phyloP scores from a whole-genome alignment of 2,113 vertebrate species.

The Corythaeola cristata region DNA sequence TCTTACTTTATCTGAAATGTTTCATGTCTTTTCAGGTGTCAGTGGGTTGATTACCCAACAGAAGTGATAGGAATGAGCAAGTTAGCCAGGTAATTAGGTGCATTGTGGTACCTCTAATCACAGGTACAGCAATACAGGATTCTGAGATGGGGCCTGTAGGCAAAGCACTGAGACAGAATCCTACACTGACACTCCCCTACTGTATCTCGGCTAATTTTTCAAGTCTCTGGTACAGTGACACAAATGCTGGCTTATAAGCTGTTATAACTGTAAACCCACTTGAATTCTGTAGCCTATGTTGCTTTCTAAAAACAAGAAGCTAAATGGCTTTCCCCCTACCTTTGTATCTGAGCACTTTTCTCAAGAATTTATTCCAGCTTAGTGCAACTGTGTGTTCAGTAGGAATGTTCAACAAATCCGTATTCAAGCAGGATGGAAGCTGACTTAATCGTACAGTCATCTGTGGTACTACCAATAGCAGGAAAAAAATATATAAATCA shows the following conservation, averaged over 20 bases:
- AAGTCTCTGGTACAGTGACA: constrained; percentile 23
- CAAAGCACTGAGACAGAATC: background rate
- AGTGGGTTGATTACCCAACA: constrained; percentile 62
- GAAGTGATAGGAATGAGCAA: constrained; percentile 66
- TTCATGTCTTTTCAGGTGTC: constrained; percentile 61
- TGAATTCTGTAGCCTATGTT: background rate
- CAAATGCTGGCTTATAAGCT: background rate
- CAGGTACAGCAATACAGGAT: constrained; percentile 24
- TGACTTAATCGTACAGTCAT: background rate
- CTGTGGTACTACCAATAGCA: background rate
- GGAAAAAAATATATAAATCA: background rate
- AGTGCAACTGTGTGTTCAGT: background rate
- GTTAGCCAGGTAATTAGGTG: constrained; percentile 62
- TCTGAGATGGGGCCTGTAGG: constrained; percentile 13
- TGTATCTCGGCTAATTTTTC: background rate
- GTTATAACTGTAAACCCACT: background rate
- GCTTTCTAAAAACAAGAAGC: background rate
- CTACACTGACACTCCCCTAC: background rate
- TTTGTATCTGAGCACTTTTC: background rate
- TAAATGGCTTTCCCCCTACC: background rate
- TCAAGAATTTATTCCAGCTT: background rate
- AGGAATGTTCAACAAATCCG: background rate
- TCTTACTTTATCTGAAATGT: constrained; percentile 25
- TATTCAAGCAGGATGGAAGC: background rate
- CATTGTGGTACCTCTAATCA: background rate